Conservation (phyloP, 2,888 invertebrate genomes). For the Drosophila macrospina region DNA sequence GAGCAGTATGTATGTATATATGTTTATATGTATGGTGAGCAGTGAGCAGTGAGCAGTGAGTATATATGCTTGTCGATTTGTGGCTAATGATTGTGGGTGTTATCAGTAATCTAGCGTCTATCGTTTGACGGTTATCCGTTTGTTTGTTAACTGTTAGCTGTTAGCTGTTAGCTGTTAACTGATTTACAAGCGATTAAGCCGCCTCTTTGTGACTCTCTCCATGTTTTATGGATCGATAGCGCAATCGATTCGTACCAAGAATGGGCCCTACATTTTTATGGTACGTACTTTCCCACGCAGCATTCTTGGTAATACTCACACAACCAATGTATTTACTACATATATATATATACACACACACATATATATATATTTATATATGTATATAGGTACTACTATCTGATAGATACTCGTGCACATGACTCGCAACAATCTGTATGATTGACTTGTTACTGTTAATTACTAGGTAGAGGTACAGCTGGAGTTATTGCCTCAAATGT, state of each 20-base stretch:
- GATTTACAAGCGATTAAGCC: slow-evolving; percentile 74
- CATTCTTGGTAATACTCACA: slow-evolving; percentile 14
- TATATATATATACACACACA: too few species aligned
- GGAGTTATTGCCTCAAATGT: slow-evolving; percentile 11
- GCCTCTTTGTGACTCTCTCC: slow-evolving; percentile 19
- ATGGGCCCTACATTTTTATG: slow-evolving; percentile 18
- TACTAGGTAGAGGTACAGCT: slow-evolving; percentile 11
- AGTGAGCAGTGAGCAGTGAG: not conserved
- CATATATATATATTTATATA: too few species aligned
- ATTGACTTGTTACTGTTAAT: slow-evolving; percentile 51
- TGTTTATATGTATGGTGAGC: not conserved
- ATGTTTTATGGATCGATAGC: slow-evolving; percentile 26
- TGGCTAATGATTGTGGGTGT: slow-evolving; percentile 25
- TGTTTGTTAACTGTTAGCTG: slow-evolving; percentile 1
- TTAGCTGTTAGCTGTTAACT: slow-evolving; percentile 33
- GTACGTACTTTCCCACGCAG: slow-evolving; percentile 37
- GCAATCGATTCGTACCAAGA: not conserved
- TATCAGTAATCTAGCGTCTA: slow-evolving; percentile 30
- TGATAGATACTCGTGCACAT: slow-evolving; percentile 18
- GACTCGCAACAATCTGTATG: slow-evolving; percentile 21
- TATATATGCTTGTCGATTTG: slow-evolving; percentile 17
- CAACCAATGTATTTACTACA: too few species aligned
- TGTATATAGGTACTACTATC: too few species aligned
- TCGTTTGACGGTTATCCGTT: slow-evolving; percentile 22
- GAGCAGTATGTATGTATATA: too few species aligned